Base-by-base conservation (phyloP, 2,113 vertebrate species). In the Nothobranchius furzeri region DNA sequence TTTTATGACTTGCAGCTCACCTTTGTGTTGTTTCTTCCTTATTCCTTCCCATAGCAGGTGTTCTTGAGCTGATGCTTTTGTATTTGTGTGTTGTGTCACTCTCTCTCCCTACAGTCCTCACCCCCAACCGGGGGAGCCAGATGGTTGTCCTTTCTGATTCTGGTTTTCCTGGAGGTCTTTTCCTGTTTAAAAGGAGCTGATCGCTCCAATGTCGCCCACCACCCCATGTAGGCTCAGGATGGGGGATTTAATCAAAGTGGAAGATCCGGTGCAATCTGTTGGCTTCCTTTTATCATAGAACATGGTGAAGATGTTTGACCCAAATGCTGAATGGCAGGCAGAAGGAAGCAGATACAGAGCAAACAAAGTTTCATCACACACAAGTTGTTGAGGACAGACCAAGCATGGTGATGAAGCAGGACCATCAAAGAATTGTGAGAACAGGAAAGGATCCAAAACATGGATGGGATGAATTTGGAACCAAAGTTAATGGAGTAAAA, bases 211-310 rank as follows among this genome's bases (percentile, higher is more conserved):
- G 17, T 59, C 40, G 17, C 57, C 57, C 52, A 24, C 40, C 56
- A 0, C 17, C 7, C 40, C 57, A 45, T 25, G 57, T 7, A 25
- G 2, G 17, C 57, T 20, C 35, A 25, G 20, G 17, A 45, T 14
- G 42, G 17, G 40, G 37, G 42, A n/a, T 24, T 45, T 17, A 59
- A 59, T 45, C 57, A 59, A 59, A 8, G 57, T 24, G 57, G 43
- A 59, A 25, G 57, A 45, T 45, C 40, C 11, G 3, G 24, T 43
- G 37, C 14, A 40, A 56, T 56, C 54, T 56, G 54, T n/a, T 36
- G 54, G 35, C 54, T 36, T 56, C 54, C 54, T 56, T 56, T 56
- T 50, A 35, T 56, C 54, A 56, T n/a, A 56, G 9, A 40, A n/a
- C 37, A n/a, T 56, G 36, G 35, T 56, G 54, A 56, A 40, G 54